Conservation (phyloP, 2,113 vertebrate species). For the Zosterops lateralis region DNA sequence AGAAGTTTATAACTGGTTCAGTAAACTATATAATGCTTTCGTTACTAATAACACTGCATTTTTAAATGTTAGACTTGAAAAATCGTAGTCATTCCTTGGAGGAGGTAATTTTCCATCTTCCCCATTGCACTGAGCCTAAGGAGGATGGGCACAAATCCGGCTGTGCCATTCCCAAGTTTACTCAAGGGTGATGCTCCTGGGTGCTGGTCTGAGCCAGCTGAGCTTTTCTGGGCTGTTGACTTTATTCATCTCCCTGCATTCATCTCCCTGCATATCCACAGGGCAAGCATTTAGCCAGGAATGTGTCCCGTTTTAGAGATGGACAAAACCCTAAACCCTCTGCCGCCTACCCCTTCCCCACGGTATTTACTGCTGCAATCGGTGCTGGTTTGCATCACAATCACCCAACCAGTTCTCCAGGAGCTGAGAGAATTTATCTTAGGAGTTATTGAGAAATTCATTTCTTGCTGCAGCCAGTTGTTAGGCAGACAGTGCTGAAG, state of each 20-base stretch:
- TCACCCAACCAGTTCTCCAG: background rate
- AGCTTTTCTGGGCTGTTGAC: background rate
- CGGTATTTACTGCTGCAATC: background rate
- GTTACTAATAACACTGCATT: background rate
- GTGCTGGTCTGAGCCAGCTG: background rate
- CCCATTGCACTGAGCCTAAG: background rate
- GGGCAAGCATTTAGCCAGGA: slow-evolving; percentile 5
- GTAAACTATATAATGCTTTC: background rate
- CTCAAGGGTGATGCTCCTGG: background rate
- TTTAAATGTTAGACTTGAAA: background rate
- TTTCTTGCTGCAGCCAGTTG: background rate
- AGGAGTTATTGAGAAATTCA: background rate
- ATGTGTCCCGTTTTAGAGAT: background rate
- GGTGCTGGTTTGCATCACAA: background rate
- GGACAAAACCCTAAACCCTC: background rate
- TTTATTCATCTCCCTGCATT: background rate
- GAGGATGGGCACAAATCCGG: background rate
- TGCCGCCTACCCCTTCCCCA: background rate
- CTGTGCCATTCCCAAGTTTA: background rate
- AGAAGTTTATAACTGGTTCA: background rate
- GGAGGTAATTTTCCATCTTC: background rate
- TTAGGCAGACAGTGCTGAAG: background rate
- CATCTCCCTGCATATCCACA: background rate
- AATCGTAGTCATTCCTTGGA: background rate
- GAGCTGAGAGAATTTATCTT: background rate